Base-by-base conservation (phyloP, 1,140 invertebrate species). In the Macrobrachium rosenbergii region DNA sequence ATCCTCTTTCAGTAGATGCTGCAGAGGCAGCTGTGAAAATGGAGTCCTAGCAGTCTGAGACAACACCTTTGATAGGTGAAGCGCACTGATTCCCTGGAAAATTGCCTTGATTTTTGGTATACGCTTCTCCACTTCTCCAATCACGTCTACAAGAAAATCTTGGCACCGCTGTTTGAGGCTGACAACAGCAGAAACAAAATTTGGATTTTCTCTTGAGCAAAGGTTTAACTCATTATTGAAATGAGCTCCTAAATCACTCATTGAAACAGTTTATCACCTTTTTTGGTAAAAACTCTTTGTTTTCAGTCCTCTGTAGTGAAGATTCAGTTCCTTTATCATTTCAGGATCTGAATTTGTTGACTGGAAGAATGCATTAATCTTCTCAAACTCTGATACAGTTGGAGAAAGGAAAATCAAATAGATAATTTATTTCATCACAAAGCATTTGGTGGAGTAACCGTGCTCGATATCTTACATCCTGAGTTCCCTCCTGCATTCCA, bases 341-440 rank as follows among this genome's bases (percentile, higher is more conserved):
- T 77, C 75, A 77, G 75, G 75, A 77, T 77, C 37, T 10, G 75
- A 11, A 77, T 16, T 77, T 17, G 43, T n/a, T 12, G 10, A 28
- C 75, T 77, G 75, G 37, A 77, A 77, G n/a, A 77, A 43, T 6
- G 75, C 43, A 77, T 43, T 77, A n/a, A 77, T 45, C 43, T 77
- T 77, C 37, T 77, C 75, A 77, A 77, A 77, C 45, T 77, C 75
- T 45, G 11, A 77, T 7, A 77, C 23, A 28, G 45, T 11, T 11
- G 75, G 37, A 77, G 75, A 77, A 77, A 77, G 23, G 75, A 77
- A 77, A 28, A 28, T n/a, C n/a, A n/a, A n/a, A n/a, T n/a, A n/a
- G n/a, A n/a, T n/a, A n/a, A n/a, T n/a, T n/a, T n/a, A n/a, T n/a
- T n/a, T n/a, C n/a, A n/a, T n/a, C n/a, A n/a, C n/a, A n/a, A n/a